Base-by-base conservation (phyloP, 2,797 vertebrate genomes). In the Esox lucius region DNA sequence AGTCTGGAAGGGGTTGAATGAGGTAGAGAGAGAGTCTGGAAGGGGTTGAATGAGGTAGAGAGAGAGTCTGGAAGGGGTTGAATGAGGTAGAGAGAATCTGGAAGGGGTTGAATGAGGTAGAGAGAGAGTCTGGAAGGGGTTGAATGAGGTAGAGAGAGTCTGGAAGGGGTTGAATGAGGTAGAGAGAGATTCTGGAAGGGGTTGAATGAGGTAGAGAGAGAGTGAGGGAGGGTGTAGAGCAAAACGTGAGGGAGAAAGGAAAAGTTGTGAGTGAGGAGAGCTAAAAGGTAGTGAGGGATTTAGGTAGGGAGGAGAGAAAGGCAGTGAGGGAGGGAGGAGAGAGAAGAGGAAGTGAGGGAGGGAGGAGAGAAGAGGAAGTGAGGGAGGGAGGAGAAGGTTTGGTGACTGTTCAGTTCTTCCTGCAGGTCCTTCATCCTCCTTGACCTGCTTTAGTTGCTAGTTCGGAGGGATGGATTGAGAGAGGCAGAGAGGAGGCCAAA, bases 361-460 rank as follows among this genome's bases (percentile, higher is more conserved):
- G 64, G 82, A 72, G 64, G 72, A 35, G 33, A 35, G 33, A 35
- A 35, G 75, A 79, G 75, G 75, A 76, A 81, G 77, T 78, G 81
- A 81, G 80, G 48, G 78, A 83, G 80, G 84, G 81, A 78, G 72
- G 61, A 74, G 89, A 91, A 89, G 91, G 89, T 91, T 92, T 91
- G 90, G 91, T 90, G 87, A 79, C 80, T 69, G 80, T 76, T 83
- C 79, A 78, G 87, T 75, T 76, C 84, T 89, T 93, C 89, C 86
- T 89, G 89, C 81, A 48, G 86, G 86, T 88, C 87, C 84, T 84
- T 81, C 83, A 85, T 85, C 81, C 88, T 65, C n/a, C 56, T 88
- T 91, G 87, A 88, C 90, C 89, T 1, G 75, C 85, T 89, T 85
- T 81, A 9, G n/a, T 42, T 35, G 39, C 82, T 72, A 42, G 77